Percentiles rank a stretch among this genome's conserved stretches.
Evolutionary conservation across 1,140 invertebrate species (phyloP).

Genomic region (Dryas iulia): DNA sequence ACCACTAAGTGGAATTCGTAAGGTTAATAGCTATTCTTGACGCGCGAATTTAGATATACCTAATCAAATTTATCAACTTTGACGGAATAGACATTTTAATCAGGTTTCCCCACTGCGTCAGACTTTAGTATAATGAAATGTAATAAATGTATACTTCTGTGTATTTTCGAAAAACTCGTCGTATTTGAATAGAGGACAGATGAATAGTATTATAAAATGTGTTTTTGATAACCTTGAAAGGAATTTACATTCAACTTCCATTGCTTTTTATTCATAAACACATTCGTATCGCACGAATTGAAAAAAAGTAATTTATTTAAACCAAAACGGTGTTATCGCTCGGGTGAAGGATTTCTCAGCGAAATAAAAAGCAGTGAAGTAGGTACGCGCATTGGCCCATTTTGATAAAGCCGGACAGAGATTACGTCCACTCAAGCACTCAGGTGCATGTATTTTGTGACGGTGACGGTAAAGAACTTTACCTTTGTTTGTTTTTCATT

Average conservation of each 20-base stretch:
- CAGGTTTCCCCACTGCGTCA: not conserved
- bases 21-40: not conserved
- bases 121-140: not conserved
- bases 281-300: not conserved
- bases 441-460: conserved; percentile 50
- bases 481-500: conserved; percentile 31
- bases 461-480: conserved; percentile 31
- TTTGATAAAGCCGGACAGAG: conserved; percentile 71
- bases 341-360: conserved; percentile 51
- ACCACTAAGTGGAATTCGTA: not conserved
- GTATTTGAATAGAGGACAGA: not conserved
- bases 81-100: not conserved
- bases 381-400: conserved; percentile 69
- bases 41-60: not conserved
- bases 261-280: conserved; percentile 19
- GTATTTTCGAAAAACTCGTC: not conserved
- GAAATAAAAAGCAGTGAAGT: conserved; percentile 54
- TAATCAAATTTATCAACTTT: not conserved
- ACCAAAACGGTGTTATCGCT: conserved; percentile 51
- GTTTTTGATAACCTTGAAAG: not conserved
- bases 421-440: conserved; percentile 67
- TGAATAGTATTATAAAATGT: not conserved
- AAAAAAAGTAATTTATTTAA: conserved; percentile 45
- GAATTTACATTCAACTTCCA: conserved; percentile 12
- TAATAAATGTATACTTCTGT: not conserved